These are phyloP conservation scores for Etheostoma perlongum DNA, from an alignment of 2,797 vertebrate genomes.

Conservation along the genomic window DNA sequence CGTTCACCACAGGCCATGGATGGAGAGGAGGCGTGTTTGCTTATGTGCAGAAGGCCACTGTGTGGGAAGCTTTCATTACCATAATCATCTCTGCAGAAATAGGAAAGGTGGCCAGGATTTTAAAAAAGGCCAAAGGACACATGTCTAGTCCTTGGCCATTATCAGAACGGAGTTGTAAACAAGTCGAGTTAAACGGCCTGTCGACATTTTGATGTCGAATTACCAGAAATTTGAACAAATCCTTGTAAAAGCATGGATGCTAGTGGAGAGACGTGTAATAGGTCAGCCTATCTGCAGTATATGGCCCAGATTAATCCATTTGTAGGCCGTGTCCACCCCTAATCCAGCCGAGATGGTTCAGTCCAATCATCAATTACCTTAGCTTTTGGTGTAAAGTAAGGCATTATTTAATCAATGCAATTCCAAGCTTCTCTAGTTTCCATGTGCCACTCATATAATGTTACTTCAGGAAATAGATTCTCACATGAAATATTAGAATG, in stretches of 20 bases:
- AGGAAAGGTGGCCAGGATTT: conserved; percentile 20
- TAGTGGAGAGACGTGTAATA: background rate
- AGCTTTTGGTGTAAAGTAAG: conserved; percentile 47
- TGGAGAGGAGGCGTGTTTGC: conserved; percentile 41
- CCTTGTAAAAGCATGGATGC: background rate
- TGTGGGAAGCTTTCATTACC: conserved; percentile 61
- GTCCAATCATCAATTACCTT: conserved; percentile 39
- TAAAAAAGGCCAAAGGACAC: conserved; percentile 31
- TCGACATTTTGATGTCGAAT: conserved; percentile 1
- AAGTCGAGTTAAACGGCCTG: conserved; percentile 20
- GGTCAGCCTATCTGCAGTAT: background rate
- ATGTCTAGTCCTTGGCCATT: conserved; percentile 37
- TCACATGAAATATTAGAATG: conserved; percentile 54
- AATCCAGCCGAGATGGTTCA: conserved; percentile 7
- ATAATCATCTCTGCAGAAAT: conserved; percentile 40
- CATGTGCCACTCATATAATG: conserved; percentile 34
- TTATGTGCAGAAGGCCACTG: conserved; percentile 49
- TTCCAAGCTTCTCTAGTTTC: conserved; percentile 31
- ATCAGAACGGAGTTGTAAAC: conserved; percentile 34
- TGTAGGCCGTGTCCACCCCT: background rate
- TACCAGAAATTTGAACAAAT: background rate
- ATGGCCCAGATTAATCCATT: background rate
- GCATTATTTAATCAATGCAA: conserved; percentile 63
- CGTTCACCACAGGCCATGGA: conserved; percentile 35
- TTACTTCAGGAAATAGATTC: conserved; percentile 60